Base-by-base conservation (phyloP, 2,797 vertebrate genomes). In the Microcaecilia unicolor region DNA sequence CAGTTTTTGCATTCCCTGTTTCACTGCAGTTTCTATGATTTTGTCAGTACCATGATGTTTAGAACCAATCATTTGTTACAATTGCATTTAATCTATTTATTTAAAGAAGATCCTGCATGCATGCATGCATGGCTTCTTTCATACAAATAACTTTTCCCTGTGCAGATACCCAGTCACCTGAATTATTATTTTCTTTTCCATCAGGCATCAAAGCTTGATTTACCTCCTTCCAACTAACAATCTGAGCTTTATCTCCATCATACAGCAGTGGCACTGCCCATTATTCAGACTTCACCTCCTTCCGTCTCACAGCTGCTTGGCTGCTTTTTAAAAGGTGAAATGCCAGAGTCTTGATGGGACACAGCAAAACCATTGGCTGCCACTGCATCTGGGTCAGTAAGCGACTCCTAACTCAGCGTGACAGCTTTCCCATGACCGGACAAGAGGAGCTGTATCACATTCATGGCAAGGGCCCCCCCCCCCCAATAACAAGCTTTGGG, bases 211-310 rank as follows among this genome's bases (percentile, higher is more conserved):
- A 47, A 52, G 56, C 75, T 64, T 64, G 74, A 74, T 72, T 78
- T 61, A 62, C 69, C 64, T 72, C 61, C 70, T 67, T 35, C 36
- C 69, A 76, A 81, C 74, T 78, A 78, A 61, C 58, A 71, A 68
- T 73, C 74, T 71, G 2, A 22, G 51, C 18, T 75, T 80, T 78
- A 82, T 81, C 80, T 76, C 53, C 53, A 67, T 72, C 72, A 67
- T 58, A 37, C 77, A 76, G 79, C 70, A 61, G 71, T 70, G 67
- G 74, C 64, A 72, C 64, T 34, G 6, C 36, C 69, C 44, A 78
- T 78, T 65, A 64, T 74, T 76, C 69, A 58, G 58, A 58, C 58
- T 63, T 70, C 63, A 44, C 55, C 50, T 34, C 47, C 42, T 50
- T 33, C 23, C 27, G 18, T 30, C 24, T 18, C 6, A 4, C 9